phyloP scores from a whole-genome alignment of 2,797 vertebrate species.

The Mormyrus hasselquistii region DNA sequence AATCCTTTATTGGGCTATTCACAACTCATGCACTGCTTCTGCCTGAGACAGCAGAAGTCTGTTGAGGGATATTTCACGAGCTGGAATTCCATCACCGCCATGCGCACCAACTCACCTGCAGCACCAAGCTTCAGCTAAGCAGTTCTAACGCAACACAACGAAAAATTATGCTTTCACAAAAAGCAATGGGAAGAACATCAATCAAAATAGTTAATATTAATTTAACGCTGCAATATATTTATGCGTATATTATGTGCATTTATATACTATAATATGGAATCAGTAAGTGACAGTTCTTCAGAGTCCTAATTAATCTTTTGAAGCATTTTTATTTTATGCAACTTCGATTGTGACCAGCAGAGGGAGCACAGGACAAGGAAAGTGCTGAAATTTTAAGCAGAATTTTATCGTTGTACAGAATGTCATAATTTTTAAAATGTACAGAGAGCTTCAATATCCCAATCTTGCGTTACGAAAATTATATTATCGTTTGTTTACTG shows the following conservation, averaged over 20 bases:
- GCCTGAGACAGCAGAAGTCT: background rate
- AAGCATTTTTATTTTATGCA: background rate
- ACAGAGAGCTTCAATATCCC: background rate
- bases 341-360: background rate
- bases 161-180: background rate
- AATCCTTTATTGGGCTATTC: background rate
- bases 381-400: background rate
- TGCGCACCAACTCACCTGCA: background rate
- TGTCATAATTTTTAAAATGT: background rate
- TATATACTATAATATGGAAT: background rate
- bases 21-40: background rate
- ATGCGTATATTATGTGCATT: too few species aligned
- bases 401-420: background rate
- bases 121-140: background rate
- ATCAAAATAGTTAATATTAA: background rate
- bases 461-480: background rate
- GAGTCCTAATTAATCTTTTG: background rate
- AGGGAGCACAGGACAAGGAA: conserved; percentile 6
- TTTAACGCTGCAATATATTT: background rate
- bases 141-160: background rate
- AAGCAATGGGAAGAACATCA: background rate
- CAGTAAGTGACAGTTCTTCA: background rate
- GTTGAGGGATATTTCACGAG: background rate
- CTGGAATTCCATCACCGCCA: background rate
- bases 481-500: background rate